Evolutionary conservation across 2,797 vertebrate species (phyloP).

Genomic region (Artibeus jamaicensis): DNA sequence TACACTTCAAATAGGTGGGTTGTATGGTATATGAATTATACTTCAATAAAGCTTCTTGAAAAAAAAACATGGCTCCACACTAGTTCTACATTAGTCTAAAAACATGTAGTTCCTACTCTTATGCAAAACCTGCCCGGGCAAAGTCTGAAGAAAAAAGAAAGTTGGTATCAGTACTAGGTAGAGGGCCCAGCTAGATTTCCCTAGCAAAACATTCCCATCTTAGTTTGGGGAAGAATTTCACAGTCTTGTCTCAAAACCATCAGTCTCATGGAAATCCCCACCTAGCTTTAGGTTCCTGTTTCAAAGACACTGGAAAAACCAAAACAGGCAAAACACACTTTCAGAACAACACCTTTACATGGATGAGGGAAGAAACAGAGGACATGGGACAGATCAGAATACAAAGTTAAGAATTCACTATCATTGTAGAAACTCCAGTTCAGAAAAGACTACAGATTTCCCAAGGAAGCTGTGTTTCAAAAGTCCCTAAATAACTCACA

Average conservation of each 20-base stretch:
- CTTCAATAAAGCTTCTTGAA: background rate
- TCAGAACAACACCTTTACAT: conserved; percentile 30
- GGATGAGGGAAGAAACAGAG: background rate
- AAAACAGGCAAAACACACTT: conserved; percentile 47
- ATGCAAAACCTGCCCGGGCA: background rate
- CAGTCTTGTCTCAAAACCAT: conserved; percentile 53
- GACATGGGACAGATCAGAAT: background rate
- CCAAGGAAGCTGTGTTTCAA: background rate
- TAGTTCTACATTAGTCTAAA: conserved; percentile 3
- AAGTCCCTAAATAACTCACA: conserved; percentile 14
- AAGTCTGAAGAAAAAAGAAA: background rate
- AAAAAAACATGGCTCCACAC: background rate
- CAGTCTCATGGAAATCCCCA: conserved; percentile 52
- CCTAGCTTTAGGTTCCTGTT: conserved; percentile 54
- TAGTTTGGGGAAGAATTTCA: conserved; percentile 46
- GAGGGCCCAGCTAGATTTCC: background rate
- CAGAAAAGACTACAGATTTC: conserved; percentile 18
- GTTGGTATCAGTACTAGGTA: background rate
- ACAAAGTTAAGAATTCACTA: conserved; percentile 10
- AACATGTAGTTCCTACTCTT: background rate
- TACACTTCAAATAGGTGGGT: background rate
- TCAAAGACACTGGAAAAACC: conserved; percentile 52
- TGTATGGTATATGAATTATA: background rate
- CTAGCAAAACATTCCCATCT: conserved; percentile 20
- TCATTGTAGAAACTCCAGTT: conserved; percentile 42